Conservation (phyloP, 1,140 invertebrate genomes). For the Augochlora pura region DNA sequence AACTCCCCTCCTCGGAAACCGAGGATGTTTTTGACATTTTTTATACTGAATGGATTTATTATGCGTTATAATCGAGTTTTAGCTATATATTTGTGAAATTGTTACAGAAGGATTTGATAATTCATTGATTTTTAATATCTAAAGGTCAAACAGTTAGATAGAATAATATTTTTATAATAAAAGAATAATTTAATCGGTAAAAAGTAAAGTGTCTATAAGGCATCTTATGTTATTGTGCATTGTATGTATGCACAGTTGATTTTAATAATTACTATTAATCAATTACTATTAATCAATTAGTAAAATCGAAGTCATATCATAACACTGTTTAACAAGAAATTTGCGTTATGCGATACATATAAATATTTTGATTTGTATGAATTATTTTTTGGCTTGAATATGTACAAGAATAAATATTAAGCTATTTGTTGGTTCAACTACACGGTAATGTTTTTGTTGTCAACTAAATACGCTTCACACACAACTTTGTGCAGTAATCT, state of each 20-base stretch:
- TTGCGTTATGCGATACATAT: background rate
- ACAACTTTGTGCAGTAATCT: background rate
- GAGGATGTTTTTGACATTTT: conserved; percentile 29
- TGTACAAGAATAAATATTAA: background rate
- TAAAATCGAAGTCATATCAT: background rate
- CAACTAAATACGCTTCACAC: too few species aligned
- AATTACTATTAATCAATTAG: background rate
- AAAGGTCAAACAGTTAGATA: background rate
- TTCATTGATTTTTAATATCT: background rate
- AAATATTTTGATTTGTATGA: background rate
- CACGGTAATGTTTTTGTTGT: background rate
- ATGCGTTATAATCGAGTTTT: background rate
- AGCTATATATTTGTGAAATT: background rate
- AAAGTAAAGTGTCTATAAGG: background rate
- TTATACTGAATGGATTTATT: background rate
- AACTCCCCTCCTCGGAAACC: conserved; percentile 20
- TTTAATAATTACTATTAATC: background rate
- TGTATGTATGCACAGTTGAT: background rate
- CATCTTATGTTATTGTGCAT: too few species aligned
- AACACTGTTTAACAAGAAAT: background rate
- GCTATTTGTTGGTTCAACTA: background rate
- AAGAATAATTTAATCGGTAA: background rate
- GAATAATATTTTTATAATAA: background rate
- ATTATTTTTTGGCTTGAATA: background rate
- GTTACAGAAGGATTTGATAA: background rate